A percentile compares a stretch with the other conserved stretches of the same genome.
phyloP scores from a whole-genome alignment of 2,797 vertebrate species.

The Petrocephalus schoutedeni region DNA sequence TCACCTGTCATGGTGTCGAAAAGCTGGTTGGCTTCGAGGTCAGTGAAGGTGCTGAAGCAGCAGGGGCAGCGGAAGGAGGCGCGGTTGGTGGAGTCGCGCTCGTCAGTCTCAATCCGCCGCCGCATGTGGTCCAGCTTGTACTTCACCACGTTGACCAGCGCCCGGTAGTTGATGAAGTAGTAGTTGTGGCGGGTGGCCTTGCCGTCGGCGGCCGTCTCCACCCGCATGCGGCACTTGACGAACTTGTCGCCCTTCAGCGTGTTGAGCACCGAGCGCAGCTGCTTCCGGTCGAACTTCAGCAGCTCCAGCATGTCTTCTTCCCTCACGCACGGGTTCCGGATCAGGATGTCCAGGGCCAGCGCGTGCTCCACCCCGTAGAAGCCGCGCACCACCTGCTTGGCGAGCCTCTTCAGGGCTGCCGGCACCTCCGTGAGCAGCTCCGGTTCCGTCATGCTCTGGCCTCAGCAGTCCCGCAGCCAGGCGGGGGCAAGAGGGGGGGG shows the following conservation, averaged over 20 bases:
- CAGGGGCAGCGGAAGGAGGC: conserved; percentile 93
- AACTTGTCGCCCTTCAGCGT: conserved; percentile 96
- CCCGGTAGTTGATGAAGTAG: conserved; percentile 94
- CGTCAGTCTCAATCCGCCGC: conserved; percentile 92
- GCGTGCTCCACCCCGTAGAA: conserved; percentile 95
- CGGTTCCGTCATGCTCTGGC: conserved; percentile 79
- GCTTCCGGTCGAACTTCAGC: conserved; percentile 95
- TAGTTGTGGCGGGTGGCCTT: conserved; percentile 97
- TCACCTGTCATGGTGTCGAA: conserved; percentile 90
- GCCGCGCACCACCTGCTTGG: conserved; percentile 93
- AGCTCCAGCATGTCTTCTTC: conserved; percentile 98
- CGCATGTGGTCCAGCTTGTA: conserved; percentile 99
- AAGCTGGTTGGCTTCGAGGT: conserved; percentile 96
- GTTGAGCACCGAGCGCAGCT: conserved; percentile 89
- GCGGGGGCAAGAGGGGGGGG: not conserved
- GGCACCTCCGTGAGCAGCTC: conserved; percentile 90
- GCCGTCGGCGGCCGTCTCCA: conserved; percentile 90
- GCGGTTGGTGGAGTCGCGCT: conserved; percentile 93
- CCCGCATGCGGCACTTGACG: conserved; percentile 95
- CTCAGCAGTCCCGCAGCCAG: not conserved
- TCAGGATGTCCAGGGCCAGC: conserved; percentile 90
- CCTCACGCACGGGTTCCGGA: conserved; percentile 90
- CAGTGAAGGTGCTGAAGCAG: conserved; percentile 91
- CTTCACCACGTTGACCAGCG: conserved; percentile 95
- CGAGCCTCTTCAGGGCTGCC: conserved; percentile 86